Evolutionary conservation across 2,113 vertebrate genomes (phyloP).

Genomic region (Prionailurus bengalensis): DNA sequence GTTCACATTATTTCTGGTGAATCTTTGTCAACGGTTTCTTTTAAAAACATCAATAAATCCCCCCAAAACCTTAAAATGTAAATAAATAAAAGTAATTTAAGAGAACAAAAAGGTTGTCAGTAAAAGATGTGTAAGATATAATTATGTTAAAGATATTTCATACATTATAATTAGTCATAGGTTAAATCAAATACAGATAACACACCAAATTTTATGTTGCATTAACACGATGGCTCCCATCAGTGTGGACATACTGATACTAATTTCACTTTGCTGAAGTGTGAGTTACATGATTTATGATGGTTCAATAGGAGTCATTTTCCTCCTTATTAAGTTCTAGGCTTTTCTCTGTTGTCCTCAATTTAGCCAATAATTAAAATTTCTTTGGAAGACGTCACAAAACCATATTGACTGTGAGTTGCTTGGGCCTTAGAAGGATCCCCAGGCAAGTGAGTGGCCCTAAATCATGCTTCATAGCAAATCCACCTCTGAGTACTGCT

Average conservation of each 20-base stretch:
- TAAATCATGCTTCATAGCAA: not conserved
- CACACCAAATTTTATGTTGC: not conserved
- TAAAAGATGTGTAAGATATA: not conserved
- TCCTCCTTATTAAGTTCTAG: constrained; percentile 12
- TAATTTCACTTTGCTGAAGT: not conserved
- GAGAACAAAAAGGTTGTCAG: not conserved
- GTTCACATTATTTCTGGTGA: constrained; percentile 71
- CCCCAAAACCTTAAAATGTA: constrained; percentile 34
- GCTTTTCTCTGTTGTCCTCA: not conserved
- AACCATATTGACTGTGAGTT: not conserved
- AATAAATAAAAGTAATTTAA: not conserved
- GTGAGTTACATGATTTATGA: constrained; percentile 18
- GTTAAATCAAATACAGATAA: constrained; percentile 1
- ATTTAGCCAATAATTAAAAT: not conserved
- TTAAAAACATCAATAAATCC: constrained; percentile 83
- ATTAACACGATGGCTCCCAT: not conserved
- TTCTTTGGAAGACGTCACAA: not conserved
- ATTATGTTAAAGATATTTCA: not conserved
- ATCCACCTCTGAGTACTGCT: not conserved
- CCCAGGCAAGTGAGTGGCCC: not conserved
- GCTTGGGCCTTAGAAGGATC: not conserved
- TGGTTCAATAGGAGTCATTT: not conserved
- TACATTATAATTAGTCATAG: not conserved
- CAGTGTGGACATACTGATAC: not conserved
- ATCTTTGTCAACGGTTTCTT: constrained; percentile 81